These are phyloP conservation scores for Sturnus vulgaris DNA, from an alignment of 2,113 vertebrate genomes.

Conservation along the genomic window DNA sequence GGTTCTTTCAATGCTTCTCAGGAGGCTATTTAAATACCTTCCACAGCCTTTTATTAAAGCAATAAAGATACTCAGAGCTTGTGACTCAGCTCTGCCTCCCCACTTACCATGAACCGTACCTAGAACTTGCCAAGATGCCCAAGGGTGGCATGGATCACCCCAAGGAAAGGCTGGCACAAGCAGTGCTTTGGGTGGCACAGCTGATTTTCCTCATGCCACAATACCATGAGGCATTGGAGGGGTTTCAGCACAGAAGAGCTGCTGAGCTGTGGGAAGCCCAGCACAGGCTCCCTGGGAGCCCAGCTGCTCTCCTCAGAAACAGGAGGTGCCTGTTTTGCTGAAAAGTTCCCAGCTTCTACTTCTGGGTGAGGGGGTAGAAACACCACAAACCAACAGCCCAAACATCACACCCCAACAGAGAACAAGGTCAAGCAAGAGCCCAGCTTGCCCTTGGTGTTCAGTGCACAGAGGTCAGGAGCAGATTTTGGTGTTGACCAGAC, in stretches of 20 bases:
- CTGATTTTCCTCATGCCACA: fast-evolving
- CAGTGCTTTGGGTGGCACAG: neutral
- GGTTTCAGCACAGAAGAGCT: neutral
- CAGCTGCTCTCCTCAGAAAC: fast-evolving
- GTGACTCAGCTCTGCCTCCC: neutral
- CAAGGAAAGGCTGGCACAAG: neutral
- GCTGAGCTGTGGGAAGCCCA: neutral
- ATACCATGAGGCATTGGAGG: fast-evolving
- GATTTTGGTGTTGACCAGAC: neutral
- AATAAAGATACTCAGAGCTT: neutral
- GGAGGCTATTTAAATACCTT: slow-evolving; percentile 18
- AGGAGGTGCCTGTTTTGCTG: neutral
- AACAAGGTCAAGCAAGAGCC: neutral
- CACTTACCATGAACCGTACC: neutral
- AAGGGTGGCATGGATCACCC: fast-evolving
- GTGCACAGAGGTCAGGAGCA: neutral
- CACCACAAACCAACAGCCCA: neutral
- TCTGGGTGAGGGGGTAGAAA: neutral
- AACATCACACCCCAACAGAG: neutral
- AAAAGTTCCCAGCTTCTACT: neutral
- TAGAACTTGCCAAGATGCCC: neutral
- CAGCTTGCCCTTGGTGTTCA: neutral
- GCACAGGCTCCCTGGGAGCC: neutral
- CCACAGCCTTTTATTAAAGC: slow-evolving; percentile 28
- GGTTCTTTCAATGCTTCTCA: neutral